Evolutionary conservation across 2,797 vertebrate species (phyloP).

Genomic region (Etheostoma nigrum): DNA sequence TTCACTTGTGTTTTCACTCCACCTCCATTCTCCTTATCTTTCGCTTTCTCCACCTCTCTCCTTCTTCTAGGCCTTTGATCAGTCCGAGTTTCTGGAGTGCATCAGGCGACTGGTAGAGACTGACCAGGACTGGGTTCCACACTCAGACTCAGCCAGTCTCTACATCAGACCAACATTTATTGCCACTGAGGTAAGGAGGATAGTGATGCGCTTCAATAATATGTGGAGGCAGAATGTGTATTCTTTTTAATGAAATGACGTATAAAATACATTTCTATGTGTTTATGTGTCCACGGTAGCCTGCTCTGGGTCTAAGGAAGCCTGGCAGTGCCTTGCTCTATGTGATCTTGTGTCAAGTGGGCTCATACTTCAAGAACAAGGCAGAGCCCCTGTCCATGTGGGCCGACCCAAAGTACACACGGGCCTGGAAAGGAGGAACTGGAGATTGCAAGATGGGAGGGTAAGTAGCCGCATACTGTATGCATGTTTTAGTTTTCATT

Average conservation of each 20-base stretch:
- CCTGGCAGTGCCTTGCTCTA: constrained; percentile 88
- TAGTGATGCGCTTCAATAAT: neutral
- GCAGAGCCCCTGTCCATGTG: constrained; percentile 87
- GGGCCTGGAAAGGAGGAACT: constrained; percentile 93
- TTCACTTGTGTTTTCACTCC: neutral
- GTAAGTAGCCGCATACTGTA: constrained; percentile 72
- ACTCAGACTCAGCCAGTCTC: constrained; percentile 85
- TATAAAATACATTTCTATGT: neutral
- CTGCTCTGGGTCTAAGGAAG: constrained; percentile 90
- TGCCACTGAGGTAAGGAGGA: constrained; percentile 88
- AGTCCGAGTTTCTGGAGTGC: constrained; percentile 89
- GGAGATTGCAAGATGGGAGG: constrained; percentile 95
- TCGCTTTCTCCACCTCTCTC: neutral
- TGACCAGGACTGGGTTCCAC: constrained; percentile 91
- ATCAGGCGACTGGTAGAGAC: constrained; percentile 89
- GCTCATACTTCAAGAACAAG: constrained; percentile 87
- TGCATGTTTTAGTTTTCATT: constrained; percentile 1
- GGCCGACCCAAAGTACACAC: constrained; percentile 91
- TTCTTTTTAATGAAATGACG: neutral
- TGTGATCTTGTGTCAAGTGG: constrained; percentile 90
- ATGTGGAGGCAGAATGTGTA: neutral
- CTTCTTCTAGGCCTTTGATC: constrained; percentile 86
- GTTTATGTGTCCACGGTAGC: constrained; percentile 69
- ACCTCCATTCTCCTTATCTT: neutral
- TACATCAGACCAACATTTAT: constrained; percentile 93